A percentile compares a stretch with the other conserved stretches of the same genome.
These are phyloP conservation scores for Ptychadena robeensis DNA, from an alignment of 2,797 vertebrate genomes.

Conservation along the genomic window DNA sequence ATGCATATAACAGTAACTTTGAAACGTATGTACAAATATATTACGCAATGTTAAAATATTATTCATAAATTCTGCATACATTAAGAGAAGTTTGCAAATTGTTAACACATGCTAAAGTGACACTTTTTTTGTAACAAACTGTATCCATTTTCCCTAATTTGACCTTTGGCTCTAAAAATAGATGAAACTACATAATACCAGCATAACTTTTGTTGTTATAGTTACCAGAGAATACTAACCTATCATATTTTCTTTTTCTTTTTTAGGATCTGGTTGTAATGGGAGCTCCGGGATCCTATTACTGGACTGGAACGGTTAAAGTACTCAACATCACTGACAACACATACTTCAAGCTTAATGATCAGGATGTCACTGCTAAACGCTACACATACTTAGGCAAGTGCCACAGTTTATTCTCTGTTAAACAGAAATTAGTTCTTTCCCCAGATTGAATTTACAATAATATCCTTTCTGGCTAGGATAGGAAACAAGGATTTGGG, in stretches of 20 bases:
- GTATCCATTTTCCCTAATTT: neutral
- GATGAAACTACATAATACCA: neutral
- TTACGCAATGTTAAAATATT: too few relatives aligned
- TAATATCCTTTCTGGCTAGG: neutral
- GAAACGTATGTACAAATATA: too few relatives aligned
- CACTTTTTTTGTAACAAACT: neutral
- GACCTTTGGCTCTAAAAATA: conserved; percentile 2
- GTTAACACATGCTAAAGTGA: too few relatives aligned
- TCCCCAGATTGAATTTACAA: neutral
- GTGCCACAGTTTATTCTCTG: conserved; percentile 42
- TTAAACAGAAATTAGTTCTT: conserved; percentile 9
- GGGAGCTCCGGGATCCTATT: conserved; percentile 96
- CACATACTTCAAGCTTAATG: conserved; percentile 86
- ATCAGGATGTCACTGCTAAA: conserved; percentile 82
- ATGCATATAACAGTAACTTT: too few relatives aligned
- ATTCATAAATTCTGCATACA: too few relatives aligned
- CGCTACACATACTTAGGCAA: conserved; percentile 96
- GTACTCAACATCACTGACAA: conserved; percentile 94
- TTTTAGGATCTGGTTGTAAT: conserved; percentile 93
- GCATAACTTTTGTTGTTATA: conserved; percentile 12
- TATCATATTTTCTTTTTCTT: conserved; percentile 53
- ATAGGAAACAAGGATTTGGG: too few relatives aligned
- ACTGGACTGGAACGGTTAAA: conserved; percentile 97
- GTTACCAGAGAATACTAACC: neutral
- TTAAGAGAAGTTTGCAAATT: too few relatives aligned